Evolutionary conservation across 1,140 invertebrate species (phyloP).

Genomic region (Neodiprion lecontei): DNA sequence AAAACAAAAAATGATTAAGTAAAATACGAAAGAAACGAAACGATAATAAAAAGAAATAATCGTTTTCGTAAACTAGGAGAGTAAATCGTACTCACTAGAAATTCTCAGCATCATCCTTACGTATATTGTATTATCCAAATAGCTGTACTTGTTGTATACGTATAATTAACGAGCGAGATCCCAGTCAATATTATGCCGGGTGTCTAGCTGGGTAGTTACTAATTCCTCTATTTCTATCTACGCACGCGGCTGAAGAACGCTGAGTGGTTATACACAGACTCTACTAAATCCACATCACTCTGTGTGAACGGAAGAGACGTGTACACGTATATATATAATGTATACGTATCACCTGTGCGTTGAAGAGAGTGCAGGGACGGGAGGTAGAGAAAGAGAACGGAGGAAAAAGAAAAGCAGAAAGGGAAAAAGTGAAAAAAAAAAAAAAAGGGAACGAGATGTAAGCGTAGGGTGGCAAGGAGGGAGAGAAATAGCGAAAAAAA

Average conservation of each 20-base stretch:
- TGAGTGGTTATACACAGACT: too few relatives aligned
- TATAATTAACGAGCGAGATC: too few relatives aligned
- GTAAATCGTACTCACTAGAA: not conserved
- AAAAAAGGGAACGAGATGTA: constrained; percentile 11
- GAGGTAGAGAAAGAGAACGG: constrained; percentile 22
- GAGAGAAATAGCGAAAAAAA: constrained; percentile 5
- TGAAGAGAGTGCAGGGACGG: too few relatives aligned
- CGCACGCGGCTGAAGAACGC: too few relatives aligned
- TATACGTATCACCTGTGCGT: too few relatives aligned
- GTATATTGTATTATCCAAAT: too few relatives aligned
- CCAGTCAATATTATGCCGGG: not conserved
- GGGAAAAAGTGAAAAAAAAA: not conserved
- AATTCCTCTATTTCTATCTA: too few relatives aligned
- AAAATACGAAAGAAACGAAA: not conserved
- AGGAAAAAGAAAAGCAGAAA: constrained; percentile 32
- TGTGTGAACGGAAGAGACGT: not conserved
- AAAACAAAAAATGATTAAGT: not conserved
- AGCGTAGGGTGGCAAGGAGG: constrained; percentile 21
- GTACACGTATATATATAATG: too few relatives aligned
- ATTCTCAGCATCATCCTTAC: not conserved
- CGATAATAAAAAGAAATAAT: constrained; percentile 9
- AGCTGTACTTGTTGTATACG: too few relatives aligned
- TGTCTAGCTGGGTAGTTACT: too few relatives aligned
- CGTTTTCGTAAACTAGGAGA: not conserved
- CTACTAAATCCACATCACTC: not conserved